Percentiles rank a stretch among this genome's conserved stretches.
Conservation (phyloP, 37 sponge, comb jelly and placozoan genomes). For the Dysidea cf. avara region DNA sequence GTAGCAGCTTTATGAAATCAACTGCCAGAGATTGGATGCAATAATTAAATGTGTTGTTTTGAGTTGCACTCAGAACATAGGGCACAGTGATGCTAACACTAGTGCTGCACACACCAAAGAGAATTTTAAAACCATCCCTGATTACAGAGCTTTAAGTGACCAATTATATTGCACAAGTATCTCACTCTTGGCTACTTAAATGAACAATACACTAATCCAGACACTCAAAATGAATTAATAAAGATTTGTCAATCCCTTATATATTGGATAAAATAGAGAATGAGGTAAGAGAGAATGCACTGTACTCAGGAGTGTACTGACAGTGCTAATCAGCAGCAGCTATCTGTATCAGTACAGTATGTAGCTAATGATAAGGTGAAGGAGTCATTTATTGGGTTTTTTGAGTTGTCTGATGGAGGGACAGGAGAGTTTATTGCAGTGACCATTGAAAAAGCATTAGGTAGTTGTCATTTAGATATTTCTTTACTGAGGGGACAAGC, state of each 20-base stretch:
- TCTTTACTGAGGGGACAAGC: too few species aligned
- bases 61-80: too few species aligned
- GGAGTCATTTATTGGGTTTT: constrained; percentile 15
- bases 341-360: too few species aligned
- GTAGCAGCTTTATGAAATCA: too few species aligned
- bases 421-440: constrained; percentile 46
- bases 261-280: too few species aligned
- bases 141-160: constrained; percentile 22
- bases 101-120: not conserved
- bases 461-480: too few species aligned
- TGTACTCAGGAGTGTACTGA: constrained; percentile 9
- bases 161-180: constrained; percentile 3
- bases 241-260: not conserved
- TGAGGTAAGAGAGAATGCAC: not conserved
- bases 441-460: too few species aligned
- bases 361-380: too few species aligned
- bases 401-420: constrained; percentile 20
- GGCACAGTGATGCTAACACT: constrained; percentile 8
- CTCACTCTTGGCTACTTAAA: too few species aligned
- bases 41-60: too few species aligned
- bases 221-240: constrained; percentile 11
- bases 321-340: not conserved
- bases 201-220: constrained; percentile 1
- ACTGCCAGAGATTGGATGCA: too few species aligned
- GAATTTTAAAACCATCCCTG: constrained; percentile 17